Evolutionary conservation across 2,113 vertebrate genomes (phyloP).

Genomic region (Spea multiplicata): DNA sequence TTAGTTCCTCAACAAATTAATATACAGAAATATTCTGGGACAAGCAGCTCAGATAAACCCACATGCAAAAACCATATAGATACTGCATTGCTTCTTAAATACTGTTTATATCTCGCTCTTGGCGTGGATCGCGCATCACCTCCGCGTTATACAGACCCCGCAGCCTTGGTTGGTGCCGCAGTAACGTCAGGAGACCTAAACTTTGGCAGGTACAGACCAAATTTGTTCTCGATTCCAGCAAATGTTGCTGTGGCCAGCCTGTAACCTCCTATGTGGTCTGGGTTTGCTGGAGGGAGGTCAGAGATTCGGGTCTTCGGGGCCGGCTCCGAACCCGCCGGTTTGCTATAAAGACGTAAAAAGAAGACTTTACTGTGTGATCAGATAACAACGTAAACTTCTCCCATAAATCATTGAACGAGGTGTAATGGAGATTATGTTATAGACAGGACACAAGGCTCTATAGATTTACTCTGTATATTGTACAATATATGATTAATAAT

Average conservation of each 20-base stretch:
- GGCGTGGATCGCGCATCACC: background rate
- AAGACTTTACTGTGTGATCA: background rate
- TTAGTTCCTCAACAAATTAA: slow-evolving; percentile 65
- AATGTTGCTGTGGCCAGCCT: slow-evolving; percentile 88
- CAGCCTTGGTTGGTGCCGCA: slow-evolving; percentile 65
- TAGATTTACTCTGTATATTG: too few species aligned
- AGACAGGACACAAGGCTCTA: too few species aligned
- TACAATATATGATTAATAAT: too few species aligned
- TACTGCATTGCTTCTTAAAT: slow-evolving; percentile 50
- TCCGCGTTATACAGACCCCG: slow-evolving; percentile 52
- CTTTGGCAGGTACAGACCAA: slow-evolving; percentile 91
- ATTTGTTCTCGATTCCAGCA: slow-evolving; percentile 92
- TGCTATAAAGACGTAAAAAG: slow-evolving; percentile 67
- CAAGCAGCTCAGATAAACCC: slow-evolving; percentile 62
- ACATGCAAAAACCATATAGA: slow-evolving; percentile 66
- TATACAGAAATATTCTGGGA: slow-evolving; percentile 62
- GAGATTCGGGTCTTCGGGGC: slow-evolving; percentile 72
- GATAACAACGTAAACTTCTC: background rate
- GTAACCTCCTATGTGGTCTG: slow-evolving; percentile 90
- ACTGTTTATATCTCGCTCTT: slow-evolving; percentile 38
- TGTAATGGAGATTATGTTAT: too few species aligned
- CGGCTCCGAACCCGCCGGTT: slow-evolving; percentile 79
- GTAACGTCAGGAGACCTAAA: slow-evolving; percentile 70
- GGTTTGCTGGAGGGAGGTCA: slow-evolving; percentile 80
- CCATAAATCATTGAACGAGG: too few species aligned